Percentiles rank a stretch among this genome's conserved stretches.
phyloP scores from a whole-genome alignment of 2,888 invertebrate genomes.

The Leptura quadrifasciata region DNA sequence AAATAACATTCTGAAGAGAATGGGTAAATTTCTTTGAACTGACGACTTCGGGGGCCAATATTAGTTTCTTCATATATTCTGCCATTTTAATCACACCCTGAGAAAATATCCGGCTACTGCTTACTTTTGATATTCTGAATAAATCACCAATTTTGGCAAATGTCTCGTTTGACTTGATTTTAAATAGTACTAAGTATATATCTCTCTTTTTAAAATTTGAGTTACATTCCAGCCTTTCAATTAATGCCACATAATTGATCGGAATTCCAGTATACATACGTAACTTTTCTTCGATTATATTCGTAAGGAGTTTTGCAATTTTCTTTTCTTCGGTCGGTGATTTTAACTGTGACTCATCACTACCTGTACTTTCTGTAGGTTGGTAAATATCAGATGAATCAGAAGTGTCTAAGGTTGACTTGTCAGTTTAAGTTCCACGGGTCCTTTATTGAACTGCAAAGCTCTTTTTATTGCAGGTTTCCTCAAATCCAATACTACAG shows the following conservation, averaged over 20 bases:
- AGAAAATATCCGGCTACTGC: neutral
- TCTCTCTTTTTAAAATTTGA: neutral
- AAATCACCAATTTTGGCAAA: constrained; percentile 1
- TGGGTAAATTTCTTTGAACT: neutral
- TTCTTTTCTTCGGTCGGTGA: neutral
- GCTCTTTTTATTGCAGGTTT: neutral
- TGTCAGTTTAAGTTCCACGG: neutral
- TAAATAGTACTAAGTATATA: neutral
- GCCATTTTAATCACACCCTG: neutral
- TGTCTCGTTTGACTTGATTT: neutral
- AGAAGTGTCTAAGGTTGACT: neutral
- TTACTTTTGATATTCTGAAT: neutral
- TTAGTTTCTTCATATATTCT: neutral
- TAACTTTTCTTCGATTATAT: neutral
- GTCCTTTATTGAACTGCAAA: neutral
- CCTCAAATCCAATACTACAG: neutral
- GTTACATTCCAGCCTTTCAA: neutral
- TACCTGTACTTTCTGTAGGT: neutral
- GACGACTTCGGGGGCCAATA: neutral
- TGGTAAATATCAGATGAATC: neutral
- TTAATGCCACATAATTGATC: neutral
- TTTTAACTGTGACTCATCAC: neutral
- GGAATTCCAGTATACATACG: neutral
- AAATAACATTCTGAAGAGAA: too few species aligned
- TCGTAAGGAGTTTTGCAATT: neutral